Evolutionary conservation across 2,113 vertebrate species (phyloP).

Genomic region (Macrotis lagotis): DNA sequence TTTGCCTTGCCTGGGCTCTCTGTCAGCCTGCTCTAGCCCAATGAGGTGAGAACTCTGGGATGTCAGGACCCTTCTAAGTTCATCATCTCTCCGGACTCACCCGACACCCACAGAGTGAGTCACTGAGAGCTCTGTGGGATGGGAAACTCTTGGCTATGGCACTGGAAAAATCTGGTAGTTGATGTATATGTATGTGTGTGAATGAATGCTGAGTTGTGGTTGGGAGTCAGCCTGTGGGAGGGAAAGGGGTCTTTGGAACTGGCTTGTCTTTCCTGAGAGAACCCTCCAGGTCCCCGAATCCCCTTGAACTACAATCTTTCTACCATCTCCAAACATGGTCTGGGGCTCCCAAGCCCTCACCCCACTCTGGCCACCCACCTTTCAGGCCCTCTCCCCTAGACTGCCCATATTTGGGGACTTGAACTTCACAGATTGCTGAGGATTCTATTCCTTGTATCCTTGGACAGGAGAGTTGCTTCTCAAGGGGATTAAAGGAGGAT

Average conservation of each 20-base stretch:
- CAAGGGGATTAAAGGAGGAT: neutral
- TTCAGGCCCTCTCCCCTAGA: neutral
- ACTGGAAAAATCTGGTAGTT: neutral
- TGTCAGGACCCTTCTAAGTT: neutral
- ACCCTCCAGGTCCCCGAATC: neutral
- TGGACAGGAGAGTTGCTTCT: neutral
- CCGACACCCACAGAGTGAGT: neutral
- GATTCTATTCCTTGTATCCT: neutral
- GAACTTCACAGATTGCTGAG: neutral
- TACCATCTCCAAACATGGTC: neutral
- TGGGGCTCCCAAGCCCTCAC: neutral
- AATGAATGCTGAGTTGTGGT: neutral
- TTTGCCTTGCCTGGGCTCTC: neutral
- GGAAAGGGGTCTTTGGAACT: neutral
- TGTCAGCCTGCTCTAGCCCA: neutral
- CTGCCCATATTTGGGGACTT: neutral
- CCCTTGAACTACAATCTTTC: neutral
- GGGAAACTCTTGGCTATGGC: neutral
- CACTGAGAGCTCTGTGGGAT: neutral
- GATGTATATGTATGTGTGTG: neutral
- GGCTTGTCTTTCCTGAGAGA: neutral
- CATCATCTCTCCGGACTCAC: neutral
- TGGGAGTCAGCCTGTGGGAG: neutral
- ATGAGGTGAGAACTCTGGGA: neutral
- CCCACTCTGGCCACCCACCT: neutral